Evolutionary conservation across 1,140 invertebrate genomes (phyloP).

Genomic region (Hyles vespertilio): DNA sequence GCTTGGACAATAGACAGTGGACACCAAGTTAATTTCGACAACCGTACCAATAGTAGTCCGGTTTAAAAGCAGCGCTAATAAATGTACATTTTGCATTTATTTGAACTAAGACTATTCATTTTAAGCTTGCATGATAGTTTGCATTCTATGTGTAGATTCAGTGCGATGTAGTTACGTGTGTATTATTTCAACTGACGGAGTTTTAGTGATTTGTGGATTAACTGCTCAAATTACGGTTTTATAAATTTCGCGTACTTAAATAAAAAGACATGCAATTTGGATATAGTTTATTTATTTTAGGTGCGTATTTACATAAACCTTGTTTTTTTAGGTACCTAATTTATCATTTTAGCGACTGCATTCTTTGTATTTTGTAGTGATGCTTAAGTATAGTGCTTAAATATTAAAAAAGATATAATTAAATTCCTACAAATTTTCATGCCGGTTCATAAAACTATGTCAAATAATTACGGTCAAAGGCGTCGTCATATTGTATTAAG

Average conservation of each 20-base stretch:
- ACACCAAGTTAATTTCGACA: constrained; percentile 1
- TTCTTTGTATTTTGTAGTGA: too few species aligned
- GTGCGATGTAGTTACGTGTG: constrained; percentile 5
- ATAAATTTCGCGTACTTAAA: too few species aligned
- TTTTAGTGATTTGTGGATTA: too few species aligned
- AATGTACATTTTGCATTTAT: constrained; percentile 3
- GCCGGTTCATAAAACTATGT: too few species aligned
- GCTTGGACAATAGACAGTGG: not conserved
- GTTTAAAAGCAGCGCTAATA: constrained; percentile 2
- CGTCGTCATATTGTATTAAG: too few species aligned
- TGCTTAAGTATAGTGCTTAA: too few species aligned
- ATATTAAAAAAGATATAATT: too few species aligned
- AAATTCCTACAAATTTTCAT: too few species aligned
- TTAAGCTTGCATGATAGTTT: constrained; percentile 5
- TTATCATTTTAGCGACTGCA: too few species aligned
- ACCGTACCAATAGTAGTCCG: not conserved
- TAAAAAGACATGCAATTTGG: not conserved
- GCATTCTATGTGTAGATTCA: constrained; percentile 4
- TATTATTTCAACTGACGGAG: not conserved
- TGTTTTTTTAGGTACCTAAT: not conserved
- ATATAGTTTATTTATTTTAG: not conserved
- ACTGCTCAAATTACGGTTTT: too few species aligned
- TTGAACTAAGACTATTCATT: constrained; percentile 4
- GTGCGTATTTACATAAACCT: not conserved
- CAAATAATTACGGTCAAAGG: too few species aligned